Base-by-base conservation (phyloP, 2,888 invertebrate species). In the Macropis europaea region DNA sequence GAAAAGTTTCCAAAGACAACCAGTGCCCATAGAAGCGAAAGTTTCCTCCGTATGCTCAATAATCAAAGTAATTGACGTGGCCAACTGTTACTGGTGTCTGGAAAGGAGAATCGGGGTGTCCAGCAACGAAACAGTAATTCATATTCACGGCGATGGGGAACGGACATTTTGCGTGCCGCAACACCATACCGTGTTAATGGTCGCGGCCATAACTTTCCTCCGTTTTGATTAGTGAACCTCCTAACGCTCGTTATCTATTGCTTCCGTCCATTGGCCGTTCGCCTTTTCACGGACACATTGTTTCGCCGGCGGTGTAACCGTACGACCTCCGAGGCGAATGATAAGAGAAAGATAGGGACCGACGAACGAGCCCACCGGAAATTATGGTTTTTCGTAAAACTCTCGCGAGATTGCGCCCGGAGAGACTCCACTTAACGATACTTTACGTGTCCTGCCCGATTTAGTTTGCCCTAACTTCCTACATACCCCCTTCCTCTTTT, bases 211-310 rank as follows among this genome's bases (percentile, higher is more conserved):
- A 83, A 83, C 77, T 83, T 82, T 81, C 79, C 77, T 68, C 42
- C 54, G 64, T 69, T 79, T 79, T 79, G 82, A 83, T 83, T 81
- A 81, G 81, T 72, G 17, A 74, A 77, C 66, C 68, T 50, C 26
- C 36, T 30, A n/a, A 48, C 67, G 42, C 24, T 19, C 42, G 66
- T 75, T 75, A 73, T 75, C 74, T 68, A 67, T 74, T 57, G 57
- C 19, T 32, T 56, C 53, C 72, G 63, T 45, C 45, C 59, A 36
- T 42, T 45, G 40, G 61, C 34, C 15, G 64, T 30, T 43, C 40
- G 34, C 42, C 47, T 36, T 63, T 59, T 73, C 59, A 40, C 45
- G 24, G 40, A 36, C 60, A 43, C 67, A 54, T 60, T 50, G 60
- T 50, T 59, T 67, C 48, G 43, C 15, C 24, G 30, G 7, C 5